phyloP scores from a whole-genome alignment of 1,140 invertebrate genomes.

The Drosophila paulistorum region DNA sequence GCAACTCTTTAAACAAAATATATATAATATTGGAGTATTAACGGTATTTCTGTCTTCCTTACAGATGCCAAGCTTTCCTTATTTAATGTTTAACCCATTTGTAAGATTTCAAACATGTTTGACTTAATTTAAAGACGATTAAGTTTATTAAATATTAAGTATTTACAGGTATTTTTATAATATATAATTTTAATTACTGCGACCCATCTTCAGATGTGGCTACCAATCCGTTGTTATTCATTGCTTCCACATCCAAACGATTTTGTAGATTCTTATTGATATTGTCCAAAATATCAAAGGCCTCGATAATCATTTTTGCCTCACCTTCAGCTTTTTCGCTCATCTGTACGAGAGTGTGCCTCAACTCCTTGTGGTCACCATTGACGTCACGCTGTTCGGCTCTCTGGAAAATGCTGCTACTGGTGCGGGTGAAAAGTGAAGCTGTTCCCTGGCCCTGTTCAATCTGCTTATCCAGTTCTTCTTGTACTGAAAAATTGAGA shows the following conservation, averaged over 20 bases:
- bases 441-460: slow-evolving; percentile 25
- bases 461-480: slow-evolving; percentile 38
- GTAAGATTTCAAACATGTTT: too few relatives aligned
- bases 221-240: not conserved
- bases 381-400: slow-evolving; percentile 48
- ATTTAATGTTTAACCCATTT: too few relatives aligned
- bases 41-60: too few relatives aligned
- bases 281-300: slow-evolving; percentile 66
- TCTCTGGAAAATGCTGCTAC: slow-evolving; percentile 47
- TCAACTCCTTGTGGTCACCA: slow-evolving; percentile 57
- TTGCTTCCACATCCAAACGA: slow-evolving; percentile 15
- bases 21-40: too few relatives aligned
- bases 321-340: slow-evolving; percentile 47
- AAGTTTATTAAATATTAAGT: too few relatives aligned
- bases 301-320: slow-evolving; percentile 58
- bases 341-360: slow-evolving; percentile 45
- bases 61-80: too few relatives aligned
- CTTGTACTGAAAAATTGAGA: slow-evolving; percentile 45
- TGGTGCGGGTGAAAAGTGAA: slow-evolving; percentile 49
- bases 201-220: too few relatives aligned
- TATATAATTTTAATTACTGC: too few relatives aligned
- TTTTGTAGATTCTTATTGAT: slow-evolving; percentile 52
- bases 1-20: too few relatives aligned
- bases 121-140: too few relatives aligned
- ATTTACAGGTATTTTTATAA: too few relatives aligned